Evolutionary conservation across 2,113 vertebrate genomes (phyloP).

Genomic region (Hypomesus transpacificus): DNA sequence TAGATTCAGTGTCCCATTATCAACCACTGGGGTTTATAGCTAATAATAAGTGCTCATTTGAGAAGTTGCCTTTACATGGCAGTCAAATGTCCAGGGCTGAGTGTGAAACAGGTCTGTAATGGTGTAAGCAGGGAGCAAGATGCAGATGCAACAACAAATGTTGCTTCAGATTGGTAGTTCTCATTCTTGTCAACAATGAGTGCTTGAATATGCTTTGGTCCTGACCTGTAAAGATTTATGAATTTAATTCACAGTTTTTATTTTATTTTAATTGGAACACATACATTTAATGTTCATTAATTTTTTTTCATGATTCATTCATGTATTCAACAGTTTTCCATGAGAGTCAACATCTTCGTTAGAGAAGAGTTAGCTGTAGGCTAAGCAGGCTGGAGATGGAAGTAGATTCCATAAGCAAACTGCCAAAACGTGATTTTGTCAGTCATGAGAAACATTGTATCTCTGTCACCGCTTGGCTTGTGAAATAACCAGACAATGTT

Average conservation of each 20-base stretch:
- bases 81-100: neutral
- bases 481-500: too few relatives aligned
- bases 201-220: neutral
- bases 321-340: conserved; percentile 35
- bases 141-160: too few relatives aligned
- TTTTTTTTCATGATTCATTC: conserved; percentile 50
- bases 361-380: conserved; percentile 18
- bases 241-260: conserved; percentile 46
- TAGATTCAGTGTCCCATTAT: too few relatives aligned
- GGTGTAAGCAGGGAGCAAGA: neutral
- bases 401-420: too few relatives aligned
- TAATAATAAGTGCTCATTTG: too few relatives aligned
- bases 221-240: conserved; percentile 7
- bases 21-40: too few relatives aligned
- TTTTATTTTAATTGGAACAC: conserved; percentile 52
- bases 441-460: too few relatives aligned
- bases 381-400: conserved; percentile 2
- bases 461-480: too few relatives aligned
- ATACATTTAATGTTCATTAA: conserved; percentile 53
- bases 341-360: conserved; percentile 27
- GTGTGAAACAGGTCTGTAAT: conserved; percentile 8
- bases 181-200: neutral
- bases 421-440: too few relatives aligned
- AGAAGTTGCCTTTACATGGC: too few relatives aligned
- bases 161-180: neutral